Evolutionary conservation across 2,113 vertebrate genomes (phyloP).

Genomic region (Fregetta grallaria): DNA sequence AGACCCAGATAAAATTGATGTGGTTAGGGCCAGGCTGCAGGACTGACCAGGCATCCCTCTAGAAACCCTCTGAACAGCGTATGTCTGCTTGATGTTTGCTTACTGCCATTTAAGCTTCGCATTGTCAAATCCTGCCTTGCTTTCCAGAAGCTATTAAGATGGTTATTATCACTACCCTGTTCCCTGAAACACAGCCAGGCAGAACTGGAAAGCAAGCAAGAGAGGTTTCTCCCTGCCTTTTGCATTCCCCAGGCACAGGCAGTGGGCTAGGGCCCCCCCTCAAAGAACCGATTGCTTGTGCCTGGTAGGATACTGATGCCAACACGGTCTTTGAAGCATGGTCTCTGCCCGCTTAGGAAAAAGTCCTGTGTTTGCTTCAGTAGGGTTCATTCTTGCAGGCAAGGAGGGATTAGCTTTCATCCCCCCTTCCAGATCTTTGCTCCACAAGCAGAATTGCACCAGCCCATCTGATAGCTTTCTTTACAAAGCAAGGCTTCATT

Average conservation of each 20-base stretch:
- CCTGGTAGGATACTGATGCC: neutral
- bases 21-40: neutral
- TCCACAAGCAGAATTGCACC: conserved; percentile 10
- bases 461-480: neutral
- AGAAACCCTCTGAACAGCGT: neutral
- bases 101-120: neutral
- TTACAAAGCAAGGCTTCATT: conserved; percentile 16
- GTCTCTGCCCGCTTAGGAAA: neutral
- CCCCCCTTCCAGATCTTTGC: neutral
- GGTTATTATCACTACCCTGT: conserved; percentile 1
- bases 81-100: neutral
- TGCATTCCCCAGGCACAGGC: neutral
- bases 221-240: neutral
- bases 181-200: conserved; percentile 37
- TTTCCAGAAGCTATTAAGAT: conserved; percentile 55
- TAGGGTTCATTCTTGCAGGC: neutral
- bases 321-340: neutral
- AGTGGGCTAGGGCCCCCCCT: neutral
- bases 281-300: neutral
- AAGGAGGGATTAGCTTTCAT: conserved; percentile 9
- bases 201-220: conserved; percentile 4
- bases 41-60: neutral
- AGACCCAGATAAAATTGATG: neutral
- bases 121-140: neutral
- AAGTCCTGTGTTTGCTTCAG: neutral